Evolutionary conservation across 2,888 invertebrate genomes (phyloP), one percentile per base, ranked within the genome.

Genomic region (Norana najaformis): DNA sequence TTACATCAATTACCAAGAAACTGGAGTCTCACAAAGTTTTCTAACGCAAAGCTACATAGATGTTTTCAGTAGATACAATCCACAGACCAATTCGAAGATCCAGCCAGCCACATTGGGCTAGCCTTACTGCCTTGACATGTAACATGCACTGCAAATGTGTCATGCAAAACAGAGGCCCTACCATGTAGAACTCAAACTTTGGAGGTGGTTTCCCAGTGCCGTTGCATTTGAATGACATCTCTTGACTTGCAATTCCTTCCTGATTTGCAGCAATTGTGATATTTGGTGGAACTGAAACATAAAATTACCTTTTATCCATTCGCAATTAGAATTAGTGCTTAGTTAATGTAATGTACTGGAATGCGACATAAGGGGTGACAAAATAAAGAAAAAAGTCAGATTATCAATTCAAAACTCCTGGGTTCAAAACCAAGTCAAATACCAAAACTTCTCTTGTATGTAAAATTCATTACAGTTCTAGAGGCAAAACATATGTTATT

Each of bases 171-270:
- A 23, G 23, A 47, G 18, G 85, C 18, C 6, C 35, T 85, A 85
- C 85, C 85, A 85, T 91, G 88, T 85, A 91, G 91, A 92, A 92
- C 83, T 92, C 91, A 82, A 91, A 92, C 89, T 92, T 92, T n/a
- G 92, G 91, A 20, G 69, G 88, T 20, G 92, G 92, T 30, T 90
- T 88, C 41, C 91, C 92, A 30, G 83, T 89, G 34, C 91, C 92
- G 20, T 89, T 89, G 88, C 92, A 92, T 13, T 88, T 89, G 82
- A 92, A 36, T 20, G 90, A 47, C 85, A 91, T 90, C 47, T 92
- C 91, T 16, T 92, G 92, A 34, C 91, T 91, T 38, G 91, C 91
- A 36, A 92, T 90, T 69, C 92, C 92, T 37, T 90, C 90, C 83
- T 88, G 37, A 6, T 35, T 30, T 35, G 69, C 91, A 37, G 88